A percentile compares a stretch with the other conserved stretches of the same genome.
Conservation (phyloP, 2,888 invertebrate genomes). For the Oscheius myriophilus region DNA sequence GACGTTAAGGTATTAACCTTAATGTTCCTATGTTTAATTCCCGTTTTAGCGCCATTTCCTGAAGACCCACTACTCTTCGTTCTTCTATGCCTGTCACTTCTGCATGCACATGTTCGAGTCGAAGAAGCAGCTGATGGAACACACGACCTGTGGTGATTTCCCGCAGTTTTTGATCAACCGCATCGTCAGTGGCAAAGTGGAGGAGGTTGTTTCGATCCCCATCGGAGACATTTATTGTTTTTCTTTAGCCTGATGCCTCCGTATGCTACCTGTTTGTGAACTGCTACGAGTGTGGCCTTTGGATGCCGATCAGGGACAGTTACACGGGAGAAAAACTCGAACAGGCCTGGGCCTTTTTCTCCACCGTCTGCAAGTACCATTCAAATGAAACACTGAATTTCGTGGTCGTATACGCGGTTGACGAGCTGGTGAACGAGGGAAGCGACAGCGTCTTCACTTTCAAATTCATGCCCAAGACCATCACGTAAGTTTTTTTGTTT, state of each 20-base stretch:
- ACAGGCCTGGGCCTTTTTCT: constrained; percentile 19
- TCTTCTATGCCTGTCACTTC: constrained; percentile 22
- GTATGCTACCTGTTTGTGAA: constrained; percentile 34
- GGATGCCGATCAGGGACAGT: constrained; percentile 33
- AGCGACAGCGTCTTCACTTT: neutral
- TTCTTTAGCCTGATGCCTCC: constrained; percentile 17
- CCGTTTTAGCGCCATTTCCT: constrained; percentile 14
- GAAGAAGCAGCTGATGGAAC: constrained; percentile 5
- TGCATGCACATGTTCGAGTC: constrained; percentile 8
- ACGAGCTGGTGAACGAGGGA: neutral
- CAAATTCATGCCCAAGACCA: neutral
- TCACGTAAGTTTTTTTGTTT: constrained; percentile 3
- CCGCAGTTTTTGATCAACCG: constrained; percentile 7
- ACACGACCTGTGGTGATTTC: constrained; percentile 1
- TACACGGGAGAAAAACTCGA: constrained; percentile 17
- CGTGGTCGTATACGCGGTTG: constrained; percentile 5
- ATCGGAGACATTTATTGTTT: neutral
- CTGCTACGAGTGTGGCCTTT: constrained; percentile 41
- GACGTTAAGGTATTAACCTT: constrained; percentile 10
- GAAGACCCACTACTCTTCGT: constrained; percentile 6
- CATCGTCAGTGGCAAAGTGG: constrained; percentile 6
- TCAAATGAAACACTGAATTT: constrained; percentile 5
- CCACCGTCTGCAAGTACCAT: constrained; percentile 12
- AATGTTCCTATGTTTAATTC: neutral
- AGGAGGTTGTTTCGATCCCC: neutral